Evolutionary conservation across 2,797 vertebrate genomes (phyloP).

Genomic region (Borostomias antarcticus): DNA sequence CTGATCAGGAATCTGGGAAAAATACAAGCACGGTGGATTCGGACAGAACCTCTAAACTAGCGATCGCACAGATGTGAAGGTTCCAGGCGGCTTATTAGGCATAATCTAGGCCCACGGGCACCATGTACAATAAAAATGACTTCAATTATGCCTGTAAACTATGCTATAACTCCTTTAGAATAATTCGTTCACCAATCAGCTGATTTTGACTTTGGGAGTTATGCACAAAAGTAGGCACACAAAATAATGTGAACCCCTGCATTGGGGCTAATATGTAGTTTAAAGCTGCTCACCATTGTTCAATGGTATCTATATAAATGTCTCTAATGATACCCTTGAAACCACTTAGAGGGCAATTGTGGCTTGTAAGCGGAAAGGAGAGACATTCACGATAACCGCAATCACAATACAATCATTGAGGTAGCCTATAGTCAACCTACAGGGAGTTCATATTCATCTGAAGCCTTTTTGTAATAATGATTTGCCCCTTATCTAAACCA

Average conservation of each 20-base stretch:
- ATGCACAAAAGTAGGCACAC: neutral
- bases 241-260: neutral
- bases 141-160: neutral
- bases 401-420: neutral
- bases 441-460: neutral
- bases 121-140: too few species aligned
- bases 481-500: neutral
- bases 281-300: neutral
- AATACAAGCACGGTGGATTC: neutral
- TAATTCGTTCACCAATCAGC: too few species aligned
- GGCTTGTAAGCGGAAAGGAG: neutral
- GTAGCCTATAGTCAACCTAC: neutral
- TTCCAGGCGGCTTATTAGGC: too few species aligned
- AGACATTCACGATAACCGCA: neutral
- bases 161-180: neutral
- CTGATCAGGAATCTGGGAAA: constrained; percentile 9
- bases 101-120: too few species aligned
- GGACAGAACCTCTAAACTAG: neutral
- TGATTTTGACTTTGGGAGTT: neutral
- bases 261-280: neutral
- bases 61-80: too few species aligned
- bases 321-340: neutral
- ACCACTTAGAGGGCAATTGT: neutral
- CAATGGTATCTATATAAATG: neutral
- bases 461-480: neutral